Conservation (phyloP, 2,797 vertebrate genomes). For the Arctocebus calabarensis region DNA sequence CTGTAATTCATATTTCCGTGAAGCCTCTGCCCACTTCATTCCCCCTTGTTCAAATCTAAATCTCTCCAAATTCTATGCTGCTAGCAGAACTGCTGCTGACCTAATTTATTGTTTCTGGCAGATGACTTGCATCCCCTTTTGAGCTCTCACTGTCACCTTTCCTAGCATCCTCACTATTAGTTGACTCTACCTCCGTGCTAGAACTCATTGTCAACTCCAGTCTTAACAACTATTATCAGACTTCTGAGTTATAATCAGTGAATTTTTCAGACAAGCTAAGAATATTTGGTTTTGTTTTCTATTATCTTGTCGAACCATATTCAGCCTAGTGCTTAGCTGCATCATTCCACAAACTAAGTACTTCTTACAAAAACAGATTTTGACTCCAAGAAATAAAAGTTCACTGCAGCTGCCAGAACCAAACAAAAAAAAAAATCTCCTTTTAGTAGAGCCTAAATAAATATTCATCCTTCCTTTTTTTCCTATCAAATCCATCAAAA, state of each 20-base stretch:
- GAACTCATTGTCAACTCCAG: neutral
- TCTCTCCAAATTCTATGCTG: neutral
- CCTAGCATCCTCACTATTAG: neutral
- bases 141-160: neutral
- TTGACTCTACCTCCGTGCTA: neutral
- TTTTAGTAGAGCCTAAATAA: neutral
- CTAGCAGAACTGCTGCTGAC: neutral
- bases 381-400: slow-evolving; percentile 36
- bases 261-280: neutral
- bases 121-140: neutral
- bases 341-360: neutral
- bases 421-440: neutral
- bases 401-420: neutral
- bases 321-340: neutral
- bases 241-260: neutral
- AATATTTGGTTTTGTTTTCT: slow-evolving; percentile 16
- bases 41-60: neutral
- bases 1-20: neutral
- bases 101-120: neutral
- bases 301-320: neutral
- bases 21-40: neutral
- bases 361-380: slow-evolving; percentile 1
- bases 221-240: neutral
- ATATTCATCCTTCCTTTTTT: neutral
- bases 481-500: slow-evolving; percentile 30